Evolutionary conservation across 2,113 vertebrate species (phyloP).

Genomic region (Nothocercus julius): DNA sequence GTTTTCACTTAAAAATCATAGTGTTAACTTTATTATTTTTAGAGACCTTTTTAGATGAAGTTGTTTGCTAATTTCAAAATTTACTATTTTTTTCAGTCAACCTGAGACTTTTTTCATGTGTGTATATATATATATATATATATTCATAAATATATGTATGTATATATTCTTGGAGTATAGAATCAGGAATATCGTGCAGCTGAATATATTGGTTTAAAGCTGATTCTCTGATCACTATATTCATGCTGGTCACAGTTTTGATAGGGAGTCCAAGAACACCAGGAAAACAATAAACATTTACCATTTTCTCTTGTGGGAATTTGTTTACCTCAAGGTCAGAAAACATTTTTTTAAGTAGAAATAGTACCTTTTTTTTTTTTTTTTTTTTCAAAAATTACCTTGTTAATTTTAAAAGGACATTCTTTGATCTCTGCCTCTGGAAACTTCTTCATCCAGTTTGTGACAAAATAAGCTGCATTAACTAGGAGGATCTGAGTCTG

Average conservation of each 20-base stretch:
- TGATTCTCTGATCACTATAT: background rate
- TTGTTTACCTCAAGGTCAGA: background rate
- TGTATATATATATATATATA: background rate
- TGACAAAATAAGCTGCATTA: constrained; percentile 82
- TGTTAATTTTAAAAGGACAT: constrained; percentile 80
- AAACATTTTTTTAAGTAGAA: background rate
- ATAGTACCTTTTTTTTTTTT: fast-evolving
- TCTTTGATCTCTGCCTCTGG: constrained; percentile 80
- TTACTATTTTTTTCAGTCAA: background rate
- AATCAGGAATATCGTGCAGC: background rate
- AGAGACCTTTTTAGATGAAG: background rate
- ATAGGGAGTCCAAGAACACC: background rate
- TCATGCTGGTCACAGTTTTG: background rate
- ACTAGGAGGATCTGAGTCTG: constrained; percentile 81
- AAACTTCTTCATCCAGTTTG: constrained; percentile 85
- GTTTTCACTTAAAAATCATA: background rate
- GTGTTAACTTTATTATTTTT: background rate
- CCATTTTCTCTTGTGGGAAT: background rate
- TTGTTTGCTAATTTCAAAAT: background rate
- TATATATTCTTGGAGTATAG: background rate
- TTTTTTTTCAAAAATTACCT: constrained; percentile 67
- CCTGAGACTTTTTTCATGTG: background rate
- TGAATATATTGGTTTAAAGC: background rate
- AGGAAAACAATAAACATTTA: background rate
- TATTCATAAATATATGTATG: too few species aligned